Evolutionary conservation across 2,888 invertebrate genomes (phyloP), one percentile per base, ranked within the genome.

Genomic region (Tachina fera): DNA sequence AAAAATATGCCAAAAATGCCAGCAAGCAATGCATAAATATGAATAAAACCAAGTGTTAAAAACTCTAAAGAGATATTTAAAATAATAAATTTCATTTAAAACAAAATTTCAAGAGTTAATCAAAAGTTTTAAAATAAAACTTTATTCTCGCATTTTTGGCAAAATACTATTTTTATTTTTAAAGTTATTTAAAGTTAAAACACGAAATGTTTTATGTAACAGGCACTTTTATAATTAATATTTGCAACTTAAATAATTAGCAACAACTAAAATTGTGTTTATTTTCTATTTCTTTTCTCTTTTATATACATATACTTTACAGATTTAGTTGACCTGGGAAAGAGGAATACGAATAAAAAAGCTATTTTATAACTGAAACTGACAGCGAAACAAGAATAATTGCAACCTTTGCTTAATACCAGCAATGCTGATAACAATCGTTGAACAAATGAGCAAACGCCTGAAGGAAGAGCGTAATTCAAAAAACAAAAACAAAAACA

Each of bases 381-480:
- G 83, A 81, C 80, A 87, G 83, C 84, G 76, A 87, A 89, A 90
- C 88, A 89, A 90, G 88, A 90, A 90, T 87, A 89, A 89, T 87
- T 88, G 72, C 72, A 78, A 83, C 56, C 83, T 72, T 83, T 83
- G 67, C 71, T 76, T 76, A 86, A 84, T 84, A 70, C 84, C 80
- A 83, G 71, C 65, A 77, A 85, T 83, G 84, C 87, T 88, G 90
- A 90, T 87, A 88, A 84, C 87, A 89, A 88, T 88, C 88, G 88
- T 88, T 89, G 88, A 89, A 89, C 89, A 90, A 89, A 90, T 90
- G 90, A 90, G 89, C 90, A 90, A 90, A 90, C 87, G 88, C 89
- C 88, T 89, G 88, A 77, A 87, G 87, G 87, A 87, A 87, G 84
- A 75, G 76, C 58, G 81, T 60, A 65, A 79, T 65, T 74, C 45